Conservation (phyloP, 2,888 invertebrate genomes). For the Furcula furcula region DNA sequence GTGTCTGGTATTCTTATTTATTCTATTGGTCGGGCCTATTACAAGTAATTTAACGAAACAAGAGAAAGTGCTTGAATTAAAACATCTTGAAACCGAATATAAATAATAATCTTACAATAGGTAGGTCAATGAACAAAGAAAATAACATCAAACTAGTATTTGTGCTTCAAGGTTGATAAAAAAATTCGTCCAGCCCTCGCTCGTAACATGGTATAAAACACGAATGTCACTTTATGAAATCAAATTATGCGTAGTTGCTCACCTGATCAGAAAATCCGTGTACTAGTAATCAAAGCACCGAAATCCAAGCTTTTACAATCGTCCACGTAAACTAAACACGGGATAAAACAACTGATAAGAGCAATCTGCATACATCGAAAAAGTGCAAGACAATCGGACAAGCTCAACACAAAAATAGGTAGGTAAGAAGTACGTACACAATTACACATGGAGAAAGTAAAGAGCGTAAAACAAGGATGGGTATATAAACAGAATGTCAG, state of each 20-base stretch:
- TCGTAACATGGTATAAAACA: constrained; percentile 32
- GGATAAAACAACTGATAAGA: constrained; percentile 44
- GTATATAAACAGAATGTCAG: constrained; percentile 4
- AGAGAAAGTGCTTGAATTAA: no score
- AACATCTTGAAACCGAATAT: no score
- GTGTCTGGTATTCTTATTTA: no score
- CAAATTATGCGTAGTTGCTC: constrained; percentile 64
- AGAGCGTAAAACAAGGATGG: constrained; percentile 30
- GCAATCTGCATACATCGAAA: constrained; percentile 57
- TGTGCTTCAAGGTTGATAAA: constrained; percentile 71
- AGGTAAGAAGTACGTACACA: constrained; percentile 65
- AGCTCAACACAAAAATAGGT: no score
- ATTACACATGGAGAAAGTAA: constrained; percentile 37
- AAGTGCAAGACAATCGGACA: constrained; percentile 56
- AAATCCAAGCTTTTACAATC: constrained; percentile 47
- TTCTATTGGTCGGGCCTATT: no score
- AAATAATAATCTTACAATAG: no score
- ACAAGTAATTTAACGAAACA: no score
- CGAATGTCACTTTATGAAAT: constrained; percentile 52
- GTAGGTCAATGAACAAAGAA: constrained; percentile 62
- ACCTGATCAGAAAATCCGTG: constrained; percentile 47
- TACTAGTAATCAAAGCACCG: constrained; percentile 33
- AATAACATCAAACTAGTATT: constrained; percentile 44
- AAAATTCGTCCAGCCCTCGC: constrained; percentile 52
- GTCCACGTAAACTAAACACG: constrained; percentile 49